A percentile compares a stretch with the other conserved stretches of the same genome.
Conservation (phyloP, 2,888 invertebrate species). For the Neoascia interrupta region DNA sequence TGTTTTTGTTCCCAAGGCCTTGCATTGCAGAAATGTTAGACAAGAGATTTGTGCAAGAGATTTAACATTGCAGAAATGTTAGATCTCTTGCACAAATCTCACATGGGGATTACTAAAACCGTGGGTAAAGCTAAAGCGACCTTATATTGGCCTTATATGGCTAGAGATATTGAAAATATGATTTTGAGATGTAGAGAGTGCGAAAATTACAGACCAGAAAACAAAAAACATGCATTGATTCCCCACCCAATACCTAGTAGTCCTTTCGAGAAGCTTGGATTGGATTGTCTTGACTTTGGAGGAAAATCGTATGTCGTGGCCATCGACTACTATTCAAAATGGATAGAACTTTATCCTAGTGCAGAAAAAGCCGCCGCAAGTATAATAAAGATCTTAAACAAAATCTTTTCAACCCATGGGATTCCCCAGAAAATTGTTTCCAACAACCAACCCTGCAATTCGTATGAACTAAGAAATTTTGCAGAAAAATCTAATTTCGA, state of each 20-base stretch:
- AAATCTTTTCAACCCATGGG: conserved; percentile 34
- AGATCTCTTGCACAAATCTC: conserved; percentile 30
- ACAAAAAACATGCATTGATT: conserved; percentile 7
- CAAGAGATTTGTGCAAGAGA: no score
- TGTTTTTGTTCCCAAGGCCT: conserved; percentile 14
- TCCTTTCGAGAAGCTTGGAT: conserved; percentile 23
- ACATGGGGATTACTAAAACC: conserved; percentile 39
- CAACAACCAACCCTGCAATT: conserved; percentile 34
- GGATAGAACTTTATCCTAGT: neutral
- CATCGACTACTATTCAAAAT: conserved; percentile 27
- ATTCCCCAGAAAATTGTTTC: conserved; percentile 18
- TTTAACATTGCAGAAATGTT: no score
- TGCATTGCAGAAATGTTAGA: no score
- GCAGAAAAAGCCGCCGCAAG: conserved; percentile 18
- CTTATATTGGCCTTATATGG: conserved; percentile 18
- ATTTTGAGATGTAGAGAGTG: conserved; percentile 19
- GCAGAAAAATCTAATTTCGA: conserved; percentile 32
- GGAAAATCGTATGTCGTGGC: conserved; percentile 29
- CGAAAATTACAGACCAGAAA: conserved; percentile 24
- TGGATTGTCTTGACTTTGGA: conserved; percentile 30
- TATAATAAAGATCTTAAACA: no score
- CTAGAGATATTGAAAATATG: conserved; percentile 25
- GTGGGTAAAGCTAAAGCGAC: conserved; percentile 25
- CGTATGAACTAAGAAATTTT: conserved; percentile 32
- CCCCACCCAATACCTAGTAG: conserved; percentile 7